These are phyloP conservation scores for Rynchops niger DNA, from an alignment of 2,113 vertebrate genomes.

Conservation along the genomic window DNA sequence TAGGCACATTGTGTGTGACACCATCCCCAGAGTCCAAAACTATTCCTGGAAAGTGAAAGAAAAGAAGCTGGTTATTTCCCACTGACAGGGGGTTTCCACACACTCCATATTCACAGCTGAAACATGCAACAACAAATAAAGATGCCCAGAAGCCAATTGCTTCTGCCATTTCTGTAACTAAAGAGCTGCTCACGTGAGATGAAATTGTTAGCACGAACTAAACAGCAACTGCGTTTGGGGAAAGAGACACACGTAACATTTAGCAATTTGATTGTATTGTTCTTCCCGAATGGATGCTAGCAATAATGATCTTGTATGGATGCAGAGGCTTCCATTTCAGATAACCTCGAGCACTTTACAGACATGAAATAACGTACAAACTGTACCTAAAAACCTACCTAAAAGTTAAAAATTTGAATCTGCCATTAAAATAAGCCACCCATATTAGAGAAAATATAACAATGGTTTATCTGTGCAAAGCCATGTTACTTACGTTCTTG, in stretches of 20 bases:
- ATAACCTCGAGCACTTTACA: background rate
- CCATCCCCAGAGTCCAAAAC: constrained; percentile 42
- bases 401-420: background rate
- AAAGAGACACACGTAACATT: background rate
- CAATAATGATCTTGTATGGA: background rate
- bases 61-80: background rate
- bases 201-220: background rate
- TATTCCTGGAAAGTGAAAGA: constrained; percentile 25
- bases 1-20: constrained; percentile 38
- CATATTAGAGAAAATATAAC: background rate
- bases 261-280: background rate
- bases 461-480: background rate
- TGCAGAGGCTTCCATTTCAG: background rate
- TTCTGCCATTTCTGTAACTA: background rate
- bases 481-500: background rate
- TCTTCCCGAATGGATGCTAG: background rate
- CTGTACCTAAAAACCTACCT: background rate
- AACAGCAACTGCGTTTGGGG: background rate
- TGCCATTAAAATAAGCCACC: background rate
- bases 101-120: background rate
- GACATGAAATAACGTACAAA: background rate
- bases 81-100: background rate
- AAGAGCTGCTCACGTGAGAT: background rate
- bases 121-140: background rate
- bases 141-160: background rate